Evolutionary conservation across 2,797 vertebrate species (phyloP).

Genomic region (Nannoperca australis): DNA sequence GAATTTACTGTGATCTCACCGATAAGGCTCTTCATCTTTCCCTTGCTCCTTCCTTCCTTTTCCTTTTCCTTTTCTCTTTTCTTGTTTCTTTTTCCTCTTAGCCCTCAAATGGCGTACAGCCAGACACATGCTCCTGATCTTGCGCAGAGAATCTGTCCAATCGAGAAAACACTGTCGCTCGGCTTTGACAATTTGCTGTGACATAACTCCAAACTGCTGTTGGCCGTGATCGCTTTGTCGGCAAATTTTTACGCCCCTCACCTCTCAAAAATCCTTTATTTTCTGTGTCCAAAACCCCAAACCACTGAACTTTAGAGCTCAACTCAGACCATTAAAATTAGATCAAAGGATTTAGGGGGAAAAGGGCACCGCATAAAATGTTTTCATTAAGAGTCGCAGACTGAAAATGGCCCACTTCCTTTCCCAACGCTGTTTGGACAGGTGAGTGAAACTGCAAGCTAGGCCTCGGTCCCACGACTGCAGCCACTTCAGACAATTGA

Average conservation of each 20-base stretch:
- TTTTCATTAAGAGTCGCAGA: constrained; percentile 71
- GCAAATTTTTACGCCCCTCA: constrained; percentile 24
- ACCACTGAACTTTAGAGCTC: constrained; percentile 47
- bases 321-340: constrained; percentile 71
- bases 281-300: constrained; percentile 45
- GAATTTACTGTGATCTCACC: constrained; percentile 23
- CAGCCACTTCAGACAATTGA: constrained; percentile 72
- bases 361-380: constrained; percentile 61
- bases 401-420: constrained; percentile 84
- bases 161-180: constrained; percentile 26
- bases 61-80: neutral
- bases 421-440: constrained; percentile 83
- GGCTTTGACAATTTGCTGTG: constrained; percentile 43
- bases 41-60: constrained; percentile 17
- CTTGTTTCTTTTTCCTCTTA: constrained; percentile 23
- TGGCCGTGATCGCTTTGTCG: constrained; percentile 33
- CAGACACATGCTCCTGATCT: constrained; percentile 55
- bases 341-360: constrained; percentile 67
- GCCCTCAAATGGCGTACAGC: neutral
- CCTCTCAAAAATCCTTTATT: constrained; percentile 39
- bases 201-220: constrained; percentile 51
- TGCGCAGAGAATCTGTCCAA: constrained; percentile 2
- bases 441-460: constrained; percentile 88
- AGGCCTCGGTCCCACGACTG: constrained; percentile 74
- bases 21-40: constrained; percentile 43